Base-by-base conservation (phyloP, 1,140 invertebrate genomes). In the Drosophila parabipectinata region DNA sequence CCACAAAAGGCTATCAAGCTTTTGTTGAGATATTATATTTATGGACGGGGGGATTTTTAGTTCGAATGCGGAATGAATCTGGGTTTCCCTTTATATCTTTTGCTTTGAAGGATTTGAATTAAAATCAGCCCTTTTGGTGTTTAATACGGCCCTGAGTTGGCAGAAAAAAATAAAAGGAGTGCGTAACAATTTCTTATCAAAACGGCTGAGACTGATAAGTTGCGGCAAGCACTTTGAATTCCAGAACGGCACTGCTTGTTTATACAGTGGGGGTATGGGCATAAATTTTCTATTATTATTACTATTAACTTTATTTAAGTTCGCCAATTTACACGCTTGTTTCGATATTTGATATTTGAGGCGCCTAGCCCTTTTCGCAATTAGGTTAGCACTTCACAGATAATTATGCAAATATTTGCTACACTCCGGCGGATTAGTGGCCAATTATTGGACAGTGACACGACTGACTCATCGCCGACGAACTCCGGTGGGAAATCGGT, bases 101-200 rank as follows among this genome's bases (percentile, higher is more conserved):
- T 44, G 15, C 8, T 14, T 30, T 56, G n/a, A 41, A 12, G 18
- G 12, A 37, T 47, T n/a, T 44, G 4, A 18, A 60, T 51, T 72
- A n/a, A 30, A 8, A 15, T 34, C 3, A 5, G 12, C 15, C 47
- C 32, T 18, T 62, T 12, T 3, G 4, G 2, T 1, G 3, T 0
- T 6, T 18, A 72, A 37, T 59, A 8, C 28, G 47, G 39, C 68
- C 68, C 68, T 72, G 68, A 72, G 28, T 52, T 28, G 55, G 21
- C 51, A 58, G n/a, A 62, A 53, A 21, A 21, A 51, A 26, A 15
- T 21, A 57, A 18, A 53, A 50, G 34, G 58, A 79, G 51, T 67
- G 60, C 72, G 77, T 56, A 81, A 68, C 67, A 50, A 21, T 59
- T 77, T 78, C 79, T 81, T 81, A 81, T 81, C 79, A 67, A 24